These are phyloP conservation scores for Drosophila leonis DNA, from an alignment of 2,888 invertebrate species.

Conservation along the genomic window DNA sequence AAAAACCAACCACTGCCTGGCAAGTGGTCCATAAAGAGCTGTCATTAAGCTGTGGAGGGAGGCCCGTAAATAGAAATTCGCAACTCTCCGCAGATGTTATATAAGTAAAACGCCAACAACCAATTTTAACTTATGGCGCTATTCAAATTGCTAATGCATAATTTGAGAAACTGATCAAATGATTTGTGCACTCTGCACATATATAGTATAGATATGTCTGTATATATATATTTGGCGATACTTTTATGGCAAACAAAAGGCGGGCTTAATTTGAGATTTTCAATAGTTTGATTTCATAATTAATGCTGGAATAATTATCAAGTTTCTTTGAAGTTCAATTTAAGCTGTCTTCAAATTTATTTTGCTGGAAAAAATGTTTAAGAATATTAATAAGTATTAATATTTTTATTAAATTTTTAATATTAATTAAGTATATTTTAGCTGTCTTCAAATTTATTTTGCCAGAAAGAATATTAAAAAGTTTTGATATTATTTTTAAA, in stretches of 20 bases:
- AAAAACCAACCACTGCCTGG: conserved; percentile 10
- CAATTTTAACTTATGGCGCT: conserved; percentile 23
- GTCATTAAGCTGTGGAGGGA: conserved; percentile 51
- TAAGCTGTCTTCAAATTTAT: background rate
- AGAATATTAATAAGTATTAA: too few relatives aligned
- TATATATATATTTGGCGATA: background rate
- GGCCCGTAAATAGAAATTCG: conserved; percentile 45
- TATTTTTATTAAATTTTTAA: too few relatives aligned
- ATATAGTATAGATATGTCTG: background rate
- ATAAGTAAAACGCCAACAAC: conserved; percentile 50
- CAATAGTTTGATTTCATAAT: background rate
- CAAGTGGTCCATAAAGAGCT: conserved; percentile 66
- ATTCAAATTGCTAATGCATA: conserved; percentile 56
- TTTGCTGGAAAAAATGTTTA: background rate
- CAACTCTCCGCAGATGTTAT: conserved; percentile 47
- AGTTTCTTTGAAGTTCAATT: background rate
- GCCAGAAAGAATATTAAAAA: too few relatives aligned
- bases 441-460: background rate
- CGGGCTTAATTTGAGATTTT: background rate
- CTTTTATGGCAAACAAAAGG: conserved; percentile 2
- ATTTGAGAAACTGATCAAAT: background rate
- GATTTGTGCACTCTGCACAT: background rate
- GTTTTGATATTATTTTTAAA: too few relatives aligned
- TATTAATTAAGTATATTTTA: too few relatives aligned
- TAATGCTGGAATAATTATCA: background rate